A percentile compares a stretch with the other conserved stretches of the same genome.
These are phyloP conservation scores for Pinna nobilis DNA, from an alignment of 1,140 invertebrate species.

Conservation along the genomic window DNA sequence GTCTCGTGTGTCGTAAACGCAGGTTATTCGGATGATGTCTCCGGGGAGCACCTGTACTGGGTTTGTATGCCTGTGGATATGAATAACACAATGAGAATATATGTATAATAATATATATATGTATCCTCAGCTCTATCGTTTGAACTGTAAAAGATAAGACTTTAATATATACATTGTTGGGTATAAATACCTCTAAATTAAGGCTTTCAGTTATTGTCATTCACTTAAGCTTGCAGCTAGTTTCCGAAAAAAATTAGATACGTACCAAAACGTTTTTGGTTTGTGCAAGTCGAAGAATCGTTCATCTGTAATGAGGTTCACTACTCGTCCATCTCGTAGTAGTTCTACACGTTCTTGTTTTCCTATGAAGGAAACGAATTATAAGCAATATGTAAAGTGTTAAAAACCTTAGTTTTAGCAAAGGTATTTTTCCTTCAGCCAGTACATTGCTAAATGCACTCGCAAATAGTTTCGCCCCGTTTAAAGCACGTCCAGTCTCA, in stretches of 20 bases:
- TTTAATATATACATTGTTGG: no score
- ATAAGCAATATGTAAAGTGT: no score
- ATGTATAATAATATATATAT: background rate
- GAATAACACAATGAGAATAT: background rate
- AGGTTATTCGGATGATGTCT: constrained; percentile 31
- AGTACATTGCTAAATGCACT: no score
- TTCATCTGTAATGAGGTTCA: constrained; percentile 16
- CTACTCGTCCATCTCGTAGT: constrained; percentile 4
- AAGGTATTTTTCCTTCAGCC: no score
- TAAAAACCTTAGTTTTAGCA: no score
- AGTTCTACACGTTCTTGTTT: constrained; percentile 16
- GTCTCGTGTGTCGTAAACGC: constrained; percentile 27
- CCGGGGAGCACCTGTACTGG: constrained; percentile 34
- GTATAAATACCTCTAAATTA: background rate
- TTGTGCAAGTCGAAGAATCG: constrained; percentile 12
- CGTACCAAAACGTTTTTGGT: constrained; percentile 11
- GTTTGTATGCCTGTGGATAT: constrained; percentile 22
- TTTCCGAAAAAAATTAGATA: no score
- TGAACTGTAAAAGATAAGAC: no score
- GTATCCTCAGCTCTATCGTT: no score
- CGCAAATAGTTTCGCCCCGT: no score
- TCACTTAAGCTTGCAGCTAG: background rate
- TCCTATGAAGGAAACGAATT: background rate
- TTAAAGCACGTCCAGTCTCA: no score
- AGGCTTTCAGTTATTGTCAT: background rate